These are phyloP conservation scores for Leucoraja erinaceus DNA, from an alignment of 2,113 vertebrate species.

Conservation along the genomic window DNA sequence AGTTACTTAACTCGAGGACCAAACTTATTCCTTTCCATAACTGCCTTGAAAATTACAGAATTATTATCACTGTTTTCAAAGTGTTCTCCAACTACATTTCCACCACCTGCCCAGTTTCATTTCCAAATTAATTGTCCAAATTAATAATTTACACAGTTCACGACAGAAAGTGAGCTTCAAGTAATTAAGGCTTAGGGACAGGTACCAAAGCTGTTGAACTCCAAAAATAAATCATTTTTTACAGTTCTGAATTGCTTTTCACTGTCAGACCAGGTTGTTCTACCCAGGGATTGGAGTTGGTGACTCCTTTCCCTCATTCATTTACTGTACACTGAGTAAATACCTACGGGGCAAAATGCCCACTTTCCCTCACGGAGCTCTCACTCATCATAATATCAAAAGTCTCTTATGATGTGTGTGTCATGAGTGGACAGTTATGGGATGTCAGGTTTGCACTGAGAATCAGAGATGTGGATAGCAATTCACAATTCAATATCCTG, in stretches of 20 bases:
- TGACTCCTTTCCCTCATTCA: not conserved
- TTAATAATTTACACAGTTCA: not conserved
- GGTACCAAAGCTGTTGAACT: not conserved
- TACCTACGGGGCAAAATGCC: not conserved
- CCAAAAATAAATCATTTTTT: not conserved
- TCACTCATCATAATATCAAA: not conserved
- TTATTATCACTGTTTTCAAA: no score
- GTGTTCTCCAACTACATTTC: no score
- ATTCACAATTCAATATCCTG: not conserved
- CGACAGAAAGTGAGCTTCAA: not conserved
- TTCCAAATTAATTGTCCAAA: no score
- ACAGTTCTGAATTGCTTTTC: not conserved
- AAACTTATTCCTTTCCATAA: no score
- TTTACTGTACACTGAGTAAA: not conserved
- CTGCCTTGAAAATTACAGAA: no score
- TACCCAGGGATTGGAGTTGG: not conserved
- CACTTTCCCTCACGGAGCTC: not conserved
- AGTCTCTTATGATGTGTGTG: not conserved
- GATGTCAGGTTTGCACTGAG: not conserved
- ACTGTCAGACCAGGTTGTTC: not conserved
- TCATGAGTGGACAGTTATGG: not conserved
- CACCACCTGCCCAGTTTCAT: no score
- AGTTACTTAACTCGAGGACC: no score
- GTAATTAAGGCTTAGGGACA: not conserved
- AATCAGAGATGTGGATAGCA: not conserved